phyloP scores from a whole-genome alignment of 2,113 vertebrate genomes.

The Malaclemys terrapin region DNA sequence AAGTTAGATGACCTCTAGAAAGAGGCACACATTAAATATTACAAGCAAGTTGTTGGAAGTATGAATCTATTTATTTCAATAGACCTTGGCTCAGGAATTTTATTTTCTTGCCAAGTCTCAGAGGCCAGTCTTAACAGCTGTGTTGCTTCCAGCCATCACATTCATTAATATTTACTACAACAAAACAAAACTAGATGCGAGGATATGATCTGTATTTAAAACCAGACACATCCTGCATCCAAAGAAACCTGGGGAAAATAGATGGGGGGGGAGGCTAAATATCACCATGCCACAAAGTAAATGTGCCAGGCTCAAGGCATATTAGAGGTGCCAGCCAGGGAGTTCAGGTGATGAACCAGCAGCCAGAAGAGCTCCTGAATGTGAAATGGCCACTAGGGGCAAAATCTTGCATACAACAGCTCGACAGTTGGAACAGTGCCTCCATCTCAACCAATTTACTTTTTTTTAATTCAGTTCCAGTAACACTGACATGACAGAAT shows the following conservation, averaged over 20 bases:
- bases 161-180: neutral
- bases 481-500: neutral
- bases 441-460: neutral
- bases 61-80: constrained; percentile 43
- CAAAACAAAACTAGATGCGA: neutral
- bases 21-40: constrained; percentile 19
- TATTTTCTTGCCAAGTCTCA: constrained; percentile 20
- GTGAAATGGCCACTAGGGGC: neutral
- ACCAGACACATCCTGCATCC: neutral
- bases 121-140: neutral
- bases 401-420: neutral
- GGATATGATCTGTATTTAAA: neutral
- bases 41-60: constrained; percentile 13
- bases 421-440: neutral
- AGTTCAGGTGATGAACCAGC: neutral
- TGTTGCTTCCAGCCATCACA: constrained; percentile 4
- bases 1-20: constrained; percentile 35
- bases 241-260: neutral
- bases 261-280: accelerated
- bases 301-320: accelerated
- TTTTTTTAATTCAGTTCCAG: neutral
- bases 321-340: neutral
- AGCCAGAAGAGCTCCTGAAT: neutral
- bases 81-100: constrained; percentile 10
- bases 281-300: neutral